Conservation (phyloP, 2,797 vertebrate species). For the Florisuga fusca region DNA sequence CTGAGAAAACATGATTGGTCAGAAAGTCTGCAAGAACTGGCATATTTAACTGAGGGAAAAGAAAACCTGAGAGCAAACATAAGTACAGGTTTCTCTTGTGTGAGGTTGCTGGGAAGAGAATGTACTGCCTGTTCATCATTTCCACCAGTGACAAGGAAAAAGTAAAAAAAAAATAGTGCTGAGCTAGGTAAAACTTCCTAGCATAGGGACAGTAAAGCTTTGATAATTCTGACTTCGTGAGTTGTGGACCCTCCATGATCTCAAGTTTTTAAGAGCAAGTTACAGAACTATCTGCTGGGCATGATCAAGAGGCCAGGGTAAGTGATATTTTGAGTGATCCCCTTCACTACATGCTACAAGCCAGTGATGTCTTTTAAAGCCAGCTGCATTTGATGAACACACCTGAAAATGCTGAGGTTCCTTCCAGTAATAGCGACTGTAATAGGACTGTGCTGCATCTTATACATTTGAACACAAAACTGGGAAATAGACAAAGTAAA, state of each 20-base stretch:
- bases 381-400: not conserved
- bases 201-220: not conserved
- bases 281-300: not conserved
- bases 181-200: not conserved
- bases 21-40: not conserved
- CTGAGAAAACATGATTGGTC: not conserved
- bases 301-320: not conserved
- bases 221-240: not conserved
- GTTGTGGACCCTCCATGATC: not conserved
- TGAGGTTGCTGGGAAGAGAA: not conserved
- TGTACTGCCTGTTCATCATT: not conserved
- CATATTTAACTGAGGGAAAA: not conserved
- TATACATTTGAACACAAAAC: not conserved
- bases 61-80: not conserved
- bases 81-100: not conserved
- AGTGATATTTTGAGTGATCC: not conserved
- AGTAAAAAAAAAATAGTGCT: too few species aligned
- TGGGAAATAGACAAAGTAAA: not conserved
- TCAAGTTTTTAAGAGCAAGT: not conserved
- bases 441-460: not conserved
- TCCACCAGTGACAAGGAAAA: not conserved
- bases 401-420: not conserved
- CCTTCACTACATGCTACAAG: rapidly evolving
- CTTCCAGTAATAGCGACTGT: not conserved
- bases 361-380: not conserved